Conservation (phyloP, 2,797 vertebrate species). For the Dryobates pubescens region DNA sequence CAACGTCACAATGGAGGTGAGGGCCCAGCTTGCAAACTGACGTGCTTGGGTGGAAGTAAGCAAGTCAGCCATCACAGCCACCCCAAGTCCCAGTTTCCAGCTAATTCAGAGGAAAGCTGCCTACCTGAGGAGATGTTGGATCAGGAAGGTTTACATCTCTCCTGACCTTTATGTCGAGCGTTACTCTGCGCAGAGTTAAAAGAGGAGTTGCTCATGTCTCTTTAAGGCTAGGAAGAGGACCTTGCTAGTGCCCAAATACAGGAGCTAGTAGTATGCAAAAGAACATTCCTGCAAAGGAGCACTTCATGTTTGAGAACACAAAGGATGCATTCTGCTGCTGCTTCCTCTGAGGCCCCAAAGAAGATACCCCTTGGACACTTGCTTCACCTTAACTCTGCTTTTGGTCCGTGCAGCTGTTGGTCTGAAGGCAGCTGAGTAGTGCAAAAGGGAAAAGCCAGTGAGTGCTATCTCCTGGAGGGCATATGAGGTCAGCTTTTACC, state of each 20-base stretch:
- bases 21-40: slow-evolving; percentile 35
- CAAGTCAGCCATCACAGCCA: not conserved
- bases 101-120: not conserved
- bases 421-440: not conserved
- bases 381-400: not conserved
- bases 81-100: not conserved
- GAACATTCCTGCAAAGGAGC: not conserved
- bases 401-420: not conserved
- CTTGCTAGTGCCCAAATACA: not conserved
- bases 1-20: slow-evolving; percentile 94
- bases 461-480: not conserved
- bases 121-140: not conserved
- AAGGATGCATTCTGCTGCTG: not conserved
- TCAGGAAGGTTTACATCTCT: slow-evolving; percentile 7
- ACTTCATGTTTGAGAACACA: not conserved
- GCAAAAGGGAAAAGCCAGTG: not conserved
- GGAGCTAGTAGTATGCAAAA: not conserved
- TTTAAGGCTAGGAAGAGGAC: not conserved
- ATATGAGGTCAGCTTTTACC: slow-evolving; percentile 29
- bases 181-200: not conserved
- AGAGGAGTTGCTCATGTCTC: not conserved
- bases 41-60: not conserved
- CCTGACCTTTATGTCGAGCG: not conserved
- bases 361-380: not conserved
- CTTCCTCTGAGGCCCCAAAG: not conserved